These are phyloP conservation scores for Rhinogobius similis DNA, from an alignment of 2,113 vertebrate genomes.

Conservation along the genomic window DNA sequence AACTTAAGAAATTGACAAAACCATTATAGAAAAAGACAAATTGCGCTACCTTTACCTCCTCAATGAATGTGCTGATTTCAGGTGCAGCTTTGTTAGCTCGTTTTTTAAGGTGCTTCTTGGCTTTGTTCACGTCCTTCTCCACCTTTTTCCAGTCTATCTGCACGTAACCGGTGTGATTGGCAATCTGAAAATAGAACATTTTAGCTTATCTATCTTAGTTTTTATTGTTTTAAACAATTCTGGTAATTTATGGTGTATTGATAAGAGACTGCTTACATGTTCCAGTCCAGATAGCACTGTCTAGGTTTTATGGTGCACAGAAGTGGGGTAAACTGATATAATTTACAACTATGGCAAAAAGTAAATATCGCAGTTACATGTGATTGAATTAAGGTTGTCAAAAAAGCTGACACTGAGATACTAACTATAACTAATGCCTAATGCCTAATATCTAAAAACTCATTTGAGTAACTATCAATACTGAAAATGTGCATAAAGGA, in stretches of 20 bases:
- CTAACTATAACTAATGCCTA: too few relatives aligned
- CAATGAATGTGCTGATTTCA: slow-evolving; percentile 93
- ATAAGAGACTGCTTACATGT: not conserved
- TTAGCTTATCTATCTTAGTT: not conserved
- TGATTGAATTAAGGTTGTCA: not conserved
- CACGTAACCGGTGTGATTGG: slow-evolving; percentile 97
- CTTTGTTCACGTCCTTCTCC: slow-evolving; percentile 98
- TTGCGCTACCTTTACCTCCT: slow-evolving; percentile 87
- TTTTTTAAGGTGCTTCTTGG: slow-evolving; percentile 95
- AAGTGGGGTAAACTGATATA: not conserved
- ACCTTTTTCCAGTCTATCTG: slow-evolving; percentile 98
- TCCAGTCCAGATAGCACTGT: not conserved
- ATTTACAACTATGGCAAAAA: not conserved
- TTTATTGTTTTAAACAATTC: not conserved
- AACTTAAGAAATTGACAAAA: not conserved
- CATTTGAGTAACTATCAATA: not conserved
- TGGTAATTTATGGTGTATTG: not conserved
- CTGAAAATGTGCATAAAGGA: not conserved
- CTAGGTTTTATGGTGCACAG: not conserved
- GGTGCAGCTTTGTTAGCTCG: slow-evolving; percentile 94
- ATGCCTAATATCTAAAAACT: not conserved
- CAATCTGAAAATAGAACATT: slow-evolving; percentile 77
- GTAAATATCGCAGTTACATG: not conserved
- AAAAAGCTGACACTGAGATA: too few relatives aligned
- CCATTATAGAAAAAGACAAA: slow-evolving; percentile 27